Percentiles rank a stretch among this genome's conserved stretches.
Conservation (phyloP, 2,888 invertebrate genomes). For the Orthosia gracilis region DNA sequence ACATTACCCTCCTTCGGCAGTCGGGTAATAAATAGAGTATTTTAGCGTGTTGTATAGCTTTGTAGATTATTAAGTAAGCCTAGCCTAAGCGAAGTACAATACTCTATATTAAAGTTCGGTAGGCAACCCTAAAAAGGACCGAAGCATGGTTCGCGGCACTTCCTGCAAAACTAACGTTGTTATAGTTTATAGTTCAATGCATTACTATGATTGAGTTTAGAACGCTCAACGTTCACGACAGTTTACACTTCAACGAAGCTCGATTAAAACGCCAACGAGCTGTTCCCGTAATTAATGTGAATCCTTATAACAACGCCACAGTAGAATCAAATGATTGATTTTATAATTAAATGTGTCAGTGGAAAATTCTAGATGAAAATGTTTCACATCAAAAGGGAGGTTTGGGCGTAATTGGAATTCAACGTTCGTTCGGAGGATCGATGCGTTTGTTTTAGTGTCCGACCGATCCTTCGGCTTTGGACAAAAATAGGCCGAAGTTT, state of each 20-base stretch:
- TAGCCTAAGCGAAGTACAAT: too few relatives aligned
- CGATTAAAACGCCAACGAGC: conserved; percentile 55
- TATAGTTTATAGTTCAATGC: conserved; percentile 53
- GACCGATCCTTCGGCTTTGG: too few relatives aligned
- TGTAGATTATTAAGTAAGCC: too few relatives aligned
- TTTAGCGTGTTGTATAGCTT: too few relatives aligned
- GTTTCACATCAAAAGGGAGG: conserved; percentile 28
- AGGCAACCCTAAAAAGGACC: neutral
- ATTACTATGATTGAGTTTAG: conserved; percentile 62
- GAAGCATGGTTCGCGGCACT: conserved; percentile 38
- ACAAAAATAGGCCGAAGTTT: too few relatives aligned
- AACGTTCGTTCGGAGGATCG: conserved; percentile 25
- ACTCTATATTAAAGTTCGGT: neutral
- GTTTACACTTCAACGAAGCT: conserved; percentile 48
- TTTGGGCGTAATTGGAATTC: conserved; percentile 36
- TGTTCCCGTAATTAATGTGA: conserved; percentile 65
- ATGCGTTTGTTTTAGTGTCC: conserved; percentile 9
- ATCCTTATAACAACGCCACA: conserved; percentile 62
- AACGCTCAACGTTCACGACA: conserved; percentile 33
- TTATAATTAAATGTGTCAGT: conserved; percentile 59
- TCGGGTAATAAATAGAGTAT: too few relatives aligned
- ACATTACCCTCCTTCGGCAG: too few relatives aligned
- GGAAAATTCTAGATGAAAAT: conserved; percentile 47
- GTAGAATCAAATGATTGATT: conserved; percentile 60
- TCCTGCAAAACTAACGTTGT: conserved; percentile 47